These are phyloP conservation scores for Enteromius argenteus DNA, from an alignment of 2,797 vertebrate genomes.

Conservation along the genomic window DNA sequence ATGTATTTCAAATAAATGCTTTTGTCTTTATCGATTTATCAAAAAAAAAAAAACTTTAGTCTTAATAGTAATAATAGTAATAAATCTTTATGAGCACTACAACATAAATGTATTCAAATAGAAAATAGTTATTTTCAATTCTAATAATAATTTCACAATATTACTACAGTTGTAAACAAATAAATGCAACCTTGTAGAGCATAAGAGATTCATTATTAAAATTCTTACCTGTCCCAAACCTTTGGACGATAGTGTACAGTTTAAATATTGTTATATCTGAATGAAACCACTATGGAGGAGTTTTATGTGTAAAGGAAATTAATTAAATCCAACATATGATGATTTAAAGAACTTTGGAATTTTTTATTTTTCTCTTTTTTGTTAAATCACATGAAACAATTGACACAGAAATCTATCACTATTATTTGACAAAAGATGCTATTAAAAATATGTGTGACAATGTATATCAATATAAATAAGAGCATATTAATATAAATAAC, in stretches of 20 bases:
- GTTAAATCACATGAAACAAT: slow-evolving; percentile 21
- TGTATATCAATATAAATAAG: slow-evolving; percentile 47
- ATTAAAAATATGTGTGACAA: slow-evolving; percentile 55
- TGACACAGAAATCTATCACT: not conserved
- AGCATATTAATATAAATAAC: slow-evolving; percentile 25
- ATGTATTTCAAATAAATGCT: not conserved
- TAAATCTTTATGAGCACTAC: not conserved
- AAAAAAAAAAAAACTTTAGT: not conserved
- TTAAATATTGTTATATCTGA: not conserved
- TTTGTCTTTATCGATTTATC: not conserved
- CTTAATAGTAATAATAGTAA: not conserved
- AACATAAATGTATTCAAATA: not conserved
- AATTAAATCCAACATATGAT: slow-evolving; percentile 19
- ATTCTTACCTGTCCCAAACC: too few species aligned
- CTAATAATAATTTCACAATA: not conserved
- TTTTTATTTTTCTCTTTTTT: slow-evolving; percentile 24
- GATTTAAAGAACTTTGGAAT: slow-evolving; percentile 39
- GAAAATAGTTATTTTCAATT: not conserved
- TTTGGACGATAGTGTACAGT: not conserved
- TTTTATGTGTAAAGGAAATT: not conserved
- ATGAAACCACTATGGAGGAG: not conserved
- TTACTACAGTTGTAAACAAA: not conserved
- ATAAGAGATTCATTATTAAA: not conserved
- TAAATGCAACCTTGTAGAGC: not conserved
- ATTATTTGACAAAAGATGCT: slow-evolving; percentile 33